Percentiles rank a stretch among this genome's conserved stretches.
Evolutionary conservation across 2,113 vertebrate species (phyloP).

Genomic region (Electrona antarctica): DNA sequence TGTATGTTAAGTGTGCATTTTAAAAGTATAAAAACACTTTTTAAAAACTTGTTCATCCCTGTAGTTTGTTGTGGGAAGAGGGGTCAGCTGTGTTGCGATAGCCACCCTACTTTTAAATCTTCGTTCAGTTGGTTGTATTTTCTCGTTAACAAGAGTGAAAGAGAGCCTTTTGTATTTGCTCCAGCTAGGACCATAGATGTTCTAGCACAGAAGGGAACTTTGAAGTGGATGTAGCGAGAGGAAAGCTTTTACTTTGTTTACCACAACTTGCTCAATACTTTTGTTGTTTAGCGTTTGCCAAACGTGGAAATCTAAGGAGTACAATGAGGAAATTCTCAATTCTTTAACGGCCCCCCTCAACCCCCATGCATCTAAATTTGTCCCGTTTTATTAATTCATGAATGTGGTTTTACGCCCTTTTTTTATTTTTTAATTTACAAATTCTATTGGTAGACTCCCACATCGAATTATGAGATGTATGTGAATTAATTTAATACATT

Average conservation of each 20-base stretch:
- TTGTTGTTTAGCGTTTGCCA: slow-evolving; percentile 76
- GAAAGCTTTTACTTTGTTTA: slow-evolving; percentile 74
- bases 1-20: slow-evolving; percentile 76
- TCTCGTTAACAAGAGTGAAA: slow-evolving; percentile 57
- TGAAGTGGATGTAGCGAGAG: slow-evolving; percentile 71
- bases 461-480: slow-evolving; percentile 57
- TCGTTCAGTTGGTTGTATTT: slow-evolving; percentile 68
- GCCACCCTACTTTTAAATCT: slow-evolving; percentile 74
- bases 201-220: slow-evolving; percentile 77
- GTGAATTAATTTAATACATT: slow-evolving; percentile 74
- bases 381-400: slow-evolving; percentile 62
- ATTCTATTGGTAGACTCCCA: slow-evolving; percentile 67
- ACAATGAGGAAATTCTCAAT: slow-evolving; percentile 35
- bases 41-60: slow-evolving; percentile 69
- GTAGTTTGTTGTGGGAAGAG: slow-evolving; percentile 71
- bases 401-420: slow-evolving; percentile 60
- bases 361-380: slow-evolving; percentile 28
- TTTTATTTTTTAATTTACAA: slow-evolving; percentile 61
- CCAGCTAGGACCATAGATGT: slow-evolving; percentile 67
- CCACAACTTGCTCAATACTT: slow-evolving; percentile 57
- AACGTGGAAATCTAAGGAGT: slow-evolving; percentile 63
- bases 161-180: slow-evolving; percentile 72
- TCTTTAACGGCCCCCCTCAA: slow-evolving; percentile 10
- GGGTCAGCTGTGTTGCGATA: slow-evolving; percentile 59
- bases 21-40: slow-evolving; percentile 56